Evolutionary conservation across 2,888 invertebrate species (phyloP).

Genomic region (Adineta ricciae): DNA sequence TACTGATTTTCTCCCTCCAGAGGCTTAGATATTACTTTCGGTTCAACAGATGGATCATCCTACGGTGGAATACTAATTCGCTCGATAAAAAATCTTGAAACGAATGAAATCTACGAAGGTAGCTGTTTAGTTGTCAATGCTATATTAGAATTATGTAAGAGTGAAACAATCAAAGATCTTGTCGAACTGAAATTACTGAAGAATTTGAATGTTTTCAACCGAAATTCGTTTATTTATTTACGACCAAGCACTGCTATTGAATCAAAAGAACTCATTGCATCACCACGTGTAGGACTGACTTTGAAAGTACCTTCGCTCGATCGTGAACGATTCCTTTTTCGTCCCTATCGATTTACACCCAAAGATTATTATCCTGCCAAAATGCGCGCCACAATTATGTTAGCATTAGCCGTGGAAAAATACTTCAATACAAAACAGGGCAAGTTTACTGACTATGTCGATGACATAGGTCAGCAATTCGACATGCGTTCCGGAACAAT

Average conservation of each 20-base stretch:
- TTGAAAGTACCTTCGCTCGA: neutral
- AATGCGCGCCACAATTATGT: neutral
- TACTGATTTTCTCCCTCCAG: neutral
- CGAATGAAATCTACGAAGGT: neutral
- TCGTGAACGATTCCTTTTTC: conserved; percentile 18
- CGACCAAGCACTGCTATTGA: neutral
- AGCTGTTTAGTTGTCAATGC: conserved; percentile 12
- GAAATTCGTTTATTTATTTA: neutral
- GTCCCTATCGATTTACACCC: conserved; percentile 2
- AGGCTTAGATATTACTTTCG: neutral
- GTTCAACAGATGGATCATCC: neutral
- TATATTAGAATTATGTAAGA: neutral
- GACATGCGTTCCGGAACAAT: neutral
- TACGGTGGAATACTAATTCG: neutral
- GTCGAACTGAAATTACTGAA: neutral
- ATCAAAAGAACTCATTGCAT: neutral
- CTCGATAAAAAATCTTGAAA: neutral
- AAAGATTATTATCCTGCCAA: neutral
- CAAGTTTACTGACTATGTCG: neutral
- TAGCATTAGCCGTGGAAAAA: neutral
- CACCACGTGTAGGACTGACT: conserved; percentile 18
- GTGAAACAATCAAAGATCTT: neutral
- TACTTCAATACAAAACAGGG: neutral
- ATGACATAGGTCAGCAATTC: neutral
- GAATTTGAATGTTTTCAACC: neutral